Conservation (phyloP, 2,797 vertebrate species). For the Premnoplex brunnescens region DNA sequence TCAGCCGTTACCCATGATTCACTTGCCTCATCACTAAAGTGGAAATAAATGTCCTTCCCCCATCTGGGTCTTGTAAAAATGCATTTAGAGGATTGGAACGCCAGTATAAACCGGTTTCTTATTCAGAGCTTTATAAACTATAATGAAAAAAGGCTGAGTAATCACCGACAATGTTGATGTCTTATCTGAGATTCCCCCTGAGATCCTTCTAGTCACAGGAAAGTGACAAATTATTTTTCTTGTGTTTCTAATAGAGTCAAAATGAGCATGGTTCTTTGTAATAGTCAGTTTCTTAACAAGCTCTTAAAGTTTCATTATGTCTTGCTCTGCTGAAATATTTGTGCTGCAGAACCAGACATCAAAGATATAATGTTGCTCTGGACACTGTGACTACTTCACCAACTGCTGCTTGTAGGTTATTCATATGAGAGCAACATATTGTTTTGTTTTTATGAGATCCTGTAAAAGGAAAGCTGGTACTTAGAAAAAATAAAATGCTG, state of each 20-base stretch:
- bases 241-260: constrained; percentile 55
- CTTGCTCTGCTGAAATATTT: constrained; percentile 43
- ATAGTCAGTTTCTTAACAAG: constrained; percentile 41
- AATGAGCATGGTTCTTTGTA: constrained; percentile 38
- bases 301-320: constrained; percentile 60
- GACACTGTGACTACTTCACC: not conserved
- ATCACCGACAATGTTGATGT: constrained; percentile 22
- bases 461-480: constrained; percentile 41
- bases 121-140: constrained; percentile 44
- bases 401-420: constrained; percentile 19
- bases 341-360: constrained; percentile 40
- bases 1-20: not conserved
- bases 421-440: constrained; percentile 3
- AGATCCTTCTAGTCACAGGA: constrained; percentile 16
- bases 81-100: constrained; percentile 19
- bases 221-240: constrained; percentile 62
- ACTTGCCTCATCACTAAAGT: constrained; percentile 17
- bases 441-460: constrained; percentile 54
- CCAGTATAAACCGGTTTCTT: constrained; percentile 39
- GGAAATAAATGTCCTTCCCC: constrained; percentile 34
- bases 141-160: constrained; percentile 63
- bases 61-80: constrained; percentile 45
- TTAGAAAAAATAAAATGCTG: constrained; percentile 47
- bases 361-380: constrained; percentile 15
- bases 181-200: constrained; percentile 42